Conservation (phyloP, 2,113 vertebrate species). For the Rhinoderma darwinii region DNA sequence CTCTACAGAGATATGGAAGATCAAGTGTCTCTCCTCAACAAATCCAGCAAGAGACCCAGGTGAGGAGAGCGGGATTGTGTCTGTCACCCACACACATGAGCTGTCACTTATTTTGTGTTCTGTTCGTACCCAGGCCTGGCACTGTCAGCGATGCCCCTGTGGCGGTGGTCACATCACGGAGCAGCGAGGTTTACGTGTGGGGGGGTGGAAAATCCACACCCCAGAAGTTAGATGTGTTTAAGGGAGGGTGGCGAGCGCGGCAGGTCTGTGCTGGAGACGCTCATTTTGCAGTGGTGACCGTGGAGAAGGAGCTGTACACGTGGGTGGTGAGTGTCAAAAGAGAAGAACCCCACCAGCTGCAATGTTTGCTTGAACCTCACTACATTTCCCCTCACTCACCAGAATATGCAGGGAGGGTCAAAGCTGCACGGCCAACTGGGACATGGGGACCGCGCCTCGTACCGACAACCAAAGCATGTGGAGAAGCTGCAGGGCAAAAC, state of each 20-base stretch:
- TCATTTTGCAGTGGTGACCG: slow-evolving; percentile 97
- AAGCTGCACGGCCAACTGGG: slow-evolving; percentile 96
- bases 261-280: slow-evolving; percentile 96
- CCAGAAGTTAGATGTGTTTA: slow-evolving; percentile 94
- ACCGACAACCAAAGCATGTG: slow-evolving; percentile 92
- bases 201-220: slow-evolving; percentile 96
- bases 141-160: slow-evolving; percentile 86
- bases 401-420: slow-evolving; percentile 95
- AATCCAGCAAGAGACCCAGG: slow-evolving; percentile 92
- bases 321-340: slow-evolving; percentile 89
- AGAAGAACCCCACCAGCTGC: not conserved
- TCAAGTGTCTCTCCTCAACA: slow-evolving; percentile 88
- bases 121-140: slow-evolving; percentile 77
- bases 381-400: slow-evolving; percentile 6
- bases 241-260: slow-evolving; percentile 92
- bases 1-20: slow-evolving; percentile 88
- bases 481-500: slow-evolving; percentile 94
- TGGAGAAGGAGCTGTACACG: slow-evolving; percentile 98
- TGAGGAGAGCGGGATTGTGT: slow-evolving; percentile 61
- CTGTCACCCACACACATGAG: not conserved
- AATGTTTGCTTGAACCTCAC: not conserved
- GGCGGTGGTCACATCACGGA: slow-evolving; percentile 94
- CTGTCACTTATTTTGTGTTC: not conserved
- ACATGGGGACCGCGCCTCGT: slow-evolving; percentile 95
- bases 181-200: slow-evolving; percentile 97